Evolutionary conservation across 37 sponge, comb jelly and placozoan genomes (phyloP), one percentile per base, ranked within the genome.

Genomic region (Dysidea cf. avara): DNA sequence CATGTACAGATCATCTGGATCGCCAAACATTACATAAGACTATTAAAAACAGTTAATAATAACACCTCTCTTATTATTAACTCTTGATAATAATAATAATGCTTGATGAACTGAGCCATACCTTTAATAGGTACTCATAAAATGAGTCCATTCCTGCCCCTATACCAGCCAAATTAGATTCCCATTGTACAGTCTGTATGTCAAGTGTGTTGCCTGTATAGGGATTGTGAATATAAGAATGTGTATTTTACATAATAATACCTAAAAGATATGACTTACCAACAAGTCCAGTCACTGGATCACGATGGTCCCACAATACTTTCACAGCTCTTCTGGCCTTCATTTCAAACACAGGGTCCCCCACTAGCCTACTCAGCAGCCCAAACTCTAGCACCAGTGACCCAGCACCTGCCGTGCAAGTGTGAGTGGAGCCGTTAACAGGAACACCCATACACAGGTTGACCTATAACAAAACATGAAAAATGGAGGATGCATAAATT

Each of bases 111-210:
- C 22, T 22, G 24, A 21, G 24, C 17, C n/a, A 25, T 20, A 88
- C 94, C 78, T 97, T 97, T 38, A 91, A 75, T 22, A 98, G 79
- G 63, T 98, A 98, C 66, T 98, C 99, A 67, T 92, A 98, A 69
- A 84, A 92, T n/a, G 96, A 95, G 77, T 98, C 99, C 17, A 98
- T 83, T 25, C 99, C 99, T 33, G 96, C 99, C 33, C 99, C 99
- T 7, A 98, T 47, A 0, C 96, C 96, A 86, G 90, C 90, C 83
- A 92, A 81, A 24, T 79, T 71, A 31, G 79, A 86, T 30, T 75
- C 73, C 99, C 99, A 98, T 62, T 83, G 53, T 17, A 87, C 92
- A 40, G 83, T 86, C 28, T 88, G 69, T n/a, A 86, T 61, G 65
- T 98, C 80, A 28, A 95, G 81, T 9, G 79, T 75, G 66, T 95